Evolutionary conservation across 2,888 invertebrate genomes (phyloP).

Genomic region (Ditula angustiorana): DNA sequence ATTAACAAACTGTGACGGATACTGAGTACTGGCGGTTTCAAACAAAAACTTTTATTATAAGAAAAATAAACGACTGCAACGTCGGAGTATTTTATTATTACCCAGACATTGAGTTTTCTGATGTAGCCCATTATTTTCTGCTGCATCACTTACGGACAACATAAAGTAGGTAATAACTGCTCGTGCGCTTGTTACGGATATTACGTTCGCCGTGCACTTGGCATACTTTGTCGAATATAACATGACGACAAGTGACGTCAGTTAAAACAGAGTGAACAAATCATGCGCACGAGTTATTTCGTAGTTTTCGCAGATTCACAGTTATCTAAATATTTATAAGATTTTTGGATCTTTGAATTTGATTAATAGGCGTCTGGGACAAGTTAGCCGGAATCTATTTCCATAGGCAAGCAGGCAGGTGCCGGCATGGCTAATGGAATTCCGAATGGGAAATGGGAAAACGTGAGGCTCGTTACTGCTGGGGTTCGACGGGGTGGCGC

Average conservation of each 20-base stretch:
- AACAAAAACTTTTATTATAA: slow-evolving; percentile 8
- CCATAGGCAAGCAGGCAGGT: slow-evolving; percentile 43
- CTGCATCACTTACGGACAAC: slow-evolving; percentile 2
- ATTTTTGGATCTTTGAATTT: slow-evolving; percentile 21
- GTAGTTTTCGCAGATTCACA: slow-evolving; percentile 18
- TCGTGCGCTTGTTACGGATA: neutral
- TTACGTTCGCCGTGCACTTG: neutral
- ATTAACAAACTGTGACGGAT: slow-evolving; percentile 17
- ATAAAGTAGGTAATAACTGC: neutral
- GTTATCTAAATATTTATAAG: slow-evolving; percentile 13
- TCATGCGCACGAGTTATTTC: neutral
- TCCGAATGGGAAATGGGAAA: slow-evolving; percentile 38
- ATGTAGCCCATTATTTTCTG: neutral
- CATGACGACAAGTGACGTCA: neutral
- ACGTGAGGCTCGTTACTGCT: slow-evolving; percentile 10
- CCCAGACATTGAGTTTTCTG: neutral
- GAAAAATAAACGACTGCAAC: neutral
- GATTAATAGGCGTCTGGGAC: slow-evolving; percentile 32
- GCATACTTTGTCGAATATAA: neutral
- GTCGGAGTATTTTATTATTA: neutral
- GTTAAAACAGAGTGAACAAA: neutral
- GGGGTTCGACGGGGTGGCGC: slow-evolving; percentile 36
- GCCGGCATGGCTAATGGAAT: slow-evolving; percentile 41
- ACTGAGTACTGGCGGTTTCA: neutral
- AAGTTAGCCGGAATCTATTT: slow-evolving; percentile 40